phyloP scores from a whole-genome alignment of 2,888 invertebrate species.

The Hypercompe scribonia region DNA sequence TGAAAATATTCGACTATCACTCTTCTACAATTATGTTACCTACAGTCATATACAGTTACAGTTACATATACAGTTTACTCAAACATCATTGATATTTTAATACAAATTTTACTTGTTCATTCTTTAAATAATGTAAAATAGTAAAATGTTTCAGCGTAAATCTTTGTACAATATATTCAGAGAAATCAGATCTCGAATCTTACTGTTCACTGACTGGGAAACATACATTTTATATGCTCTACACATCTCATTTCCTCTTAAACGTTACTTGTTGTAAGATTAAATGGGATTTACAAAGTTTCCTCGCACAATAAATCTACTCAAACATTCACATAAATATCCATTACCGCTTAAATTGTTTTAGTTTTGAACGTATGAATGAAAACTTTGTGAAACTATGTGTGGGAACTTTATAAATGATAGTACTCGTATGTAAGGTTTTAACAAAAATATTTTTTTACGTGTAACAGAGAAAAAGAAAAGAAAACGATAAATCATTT shows the following conservation, averaged over 20 bases:
- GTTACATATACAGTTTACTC: too few species aligned
- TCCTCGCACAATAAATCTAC: constrained; percentile 37
- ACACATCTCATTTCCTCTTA: constrained; percentile 31
- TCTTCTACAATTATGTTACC: too few species aligned
- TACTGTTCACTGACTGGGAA: constrained; percentile 8
- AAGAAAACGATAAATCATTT: background rate
- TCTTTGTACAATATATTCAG: background rate
- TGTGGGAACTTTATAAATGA: background rate
- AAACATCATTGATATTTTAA: background rate
- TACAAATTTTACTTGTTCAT: background rate
- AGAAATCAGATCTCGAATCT: background rate
- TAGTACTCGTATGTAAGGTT: background rate
- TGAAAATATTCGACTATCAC: too few species aligned
- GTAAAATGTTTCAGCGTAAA: background rate
- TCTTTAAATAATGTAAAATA: background rate
- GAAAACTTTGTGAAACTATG: constrained; percentile 13
- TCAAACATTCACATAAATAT: constrained; percentile 40
- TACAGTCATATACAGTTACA: too few species aligned
- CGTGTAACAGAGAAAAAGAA: too few species aligned
- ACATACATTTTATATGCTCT: constrained; percentile 26
- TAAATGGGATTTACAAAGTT: constrained; percentile 49
- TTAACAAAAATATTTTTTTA: background rate
- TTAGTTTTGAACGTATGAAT: constrained; percentile 28
- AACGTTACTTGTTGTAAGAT: constrained; percentile 36
- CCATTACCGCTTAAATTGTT: constrained; percentile 27